These are phyloP conservation scores for Dendronephthya gigantea DNA, from an alignment of 64 coral and sea anemone species.

Conservation along the genomic window DNA sequence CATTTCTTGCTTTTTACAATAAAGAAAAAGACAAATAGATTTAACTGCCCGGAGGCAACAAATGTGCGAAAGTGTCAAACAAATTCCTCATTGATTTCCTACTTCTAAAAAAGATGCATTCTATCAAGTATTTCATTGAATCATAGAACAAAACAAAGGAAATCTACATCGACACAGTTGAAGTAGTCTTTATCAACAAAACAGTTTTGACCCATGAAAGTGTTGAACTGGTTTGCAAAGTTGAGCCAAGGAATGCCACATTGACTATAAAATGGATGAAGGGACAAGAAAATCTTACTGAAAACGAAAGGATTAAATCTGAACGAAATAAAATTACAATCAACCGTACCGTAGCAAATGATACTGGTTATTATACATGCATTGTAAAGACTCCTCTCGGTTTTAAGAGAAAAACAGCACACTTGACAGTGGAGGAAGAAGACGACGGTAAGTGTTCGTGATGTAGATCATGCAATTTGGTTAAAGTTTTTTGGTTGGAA, in stretches of 20 bases:
- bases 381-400: not conserved
- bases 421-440: not conserved
- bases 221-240: not conserved
- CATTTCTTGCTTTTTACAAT: too few species aligned
- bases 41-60: too few species aligned
- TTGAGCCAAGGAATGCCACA: not conserved
- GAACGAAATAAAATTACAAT: not conserved
- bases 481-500: too few species aligned
- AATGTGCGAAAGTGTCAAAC: too few species aligned
- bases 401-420: not conserved
- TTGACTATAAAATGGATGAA: not conserved
- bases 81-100: too few species aligned
- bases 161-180: not conserved
- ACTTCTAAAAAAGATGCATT: too few species aligned
- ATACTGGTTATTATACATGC: not conserved
- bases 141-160: too few species aligned
- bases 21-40: too few species aligned
- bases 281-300: not conserved
- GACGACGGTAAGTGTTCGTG: not conserved
- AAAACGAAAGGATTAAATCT: not conserved
- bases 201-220: not conserved
- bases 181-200: not conserved
- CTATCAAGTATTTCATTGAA: too few species aligned
- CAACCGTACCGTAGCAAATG: not conserved
- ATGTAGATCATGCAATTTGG: not conserved